Percentiles rank a stretch among this genome's conserved stretches.
Evolutionary conservation across 2,888 invertebrate genomes (phyloP).

Genomic region (Boloria euphrosyne): DNA sequence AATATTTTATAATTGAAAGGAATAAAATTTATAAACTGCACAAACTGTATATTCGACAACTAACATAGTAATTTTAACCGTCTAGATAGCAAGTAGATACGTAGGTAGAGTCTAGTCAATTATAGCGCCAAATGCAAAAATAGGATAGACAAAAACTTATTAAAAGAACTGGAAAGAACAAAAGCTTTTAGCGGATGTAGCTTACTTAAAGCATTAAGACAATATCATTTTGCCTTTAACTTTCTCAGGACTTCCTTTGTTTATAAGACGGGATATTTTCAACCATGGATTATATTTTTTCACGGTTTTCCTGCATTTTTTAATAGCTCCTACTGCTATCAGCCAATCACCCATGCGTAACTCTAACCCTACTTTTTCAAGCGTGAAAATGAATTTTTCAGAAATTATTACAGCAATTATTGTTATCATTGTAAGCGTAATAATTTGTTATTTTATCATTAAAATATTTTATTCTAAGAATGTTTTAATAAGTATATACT

Average conservation of each 20-base stretch:
- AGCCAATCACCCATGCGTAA: too few relatives aligned
- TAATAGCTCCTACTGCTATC: too few relatives aligned
- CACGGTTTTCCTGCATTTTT: background rate
- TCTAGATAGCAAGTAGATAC: background rate
- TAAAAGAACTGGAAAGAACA: conserved; percentile 19
- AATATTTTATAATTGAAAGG: too few relatives aligned
- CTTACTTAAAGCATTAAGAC: conserved; percentile 22
- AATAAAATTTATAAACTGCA: too few relatives aligned
- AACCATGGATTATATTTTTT: background rate
- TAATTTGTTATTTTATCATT: too few relatives aligned
- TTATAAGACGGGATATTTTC: conserved; percentile 2
- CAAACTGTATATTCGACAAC: too few relatives aligned
- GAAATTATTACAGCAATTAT: too few relatives aligned
- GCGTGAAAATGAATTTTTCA: too few relatives aligned
- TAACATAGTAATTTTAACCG: background rate
- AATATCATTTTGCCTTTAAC: conserved; percentile 16
- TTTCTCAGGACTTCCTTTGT: conserved; percentile 19
- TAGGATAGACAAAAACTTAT: conserved; percentile 18
- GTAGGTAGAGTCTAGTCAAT: background rate
- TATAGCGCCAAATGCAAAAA: background rate
- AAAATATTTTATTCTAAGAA: too few relatives aligned
- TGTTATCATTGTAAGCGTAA: too few relatives aligned
- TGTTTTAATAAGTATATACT: too few relatives aligned
- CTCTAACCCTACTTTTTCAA: too few relatives aligned
- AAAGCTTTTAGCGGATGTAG: conserved; percentile 19